phyloP scores from a whole-genome alignment of 2,797 vertebrate species.

The Borostomias antarcticus region DNA sequence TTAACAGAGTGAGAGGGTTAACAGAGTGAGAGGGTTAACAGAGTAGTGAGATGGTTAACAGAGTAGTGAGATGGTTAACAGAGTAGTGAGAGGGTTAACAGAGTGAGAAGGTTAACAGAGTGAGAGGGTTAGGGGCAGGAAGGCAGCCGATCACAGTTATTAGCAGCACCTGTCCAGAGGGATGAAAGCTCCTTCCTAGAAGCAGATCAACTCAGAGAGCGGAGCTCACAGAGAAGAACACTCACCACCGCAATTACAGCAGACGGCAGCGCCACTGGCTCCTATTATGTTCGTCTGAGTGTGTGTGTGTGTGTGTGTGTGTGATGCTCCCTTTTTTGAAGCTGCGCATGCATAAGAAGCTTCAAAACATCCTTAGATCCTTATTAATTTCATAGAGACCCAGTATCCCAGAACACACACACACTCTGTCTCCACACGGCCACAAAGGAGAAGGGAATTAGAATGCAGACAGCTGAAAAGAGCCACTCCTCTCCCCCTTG shows the following conservation, averaged over 20 bases:
- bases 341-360: constrained; percentile 25
- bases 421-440: too few relatives aligned
- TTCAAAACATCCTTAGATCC: constrained; percentile 9
- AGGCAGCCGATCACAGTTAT: constrained; percentile 44
- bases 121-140: constrained; percentile 22
- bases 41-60: too few relatives aligned
- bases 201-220: constrained; percentile 33
- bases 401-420: too few relatives aligned
- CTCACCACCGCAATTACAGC: constrained; percentile 39
- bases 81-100: too few relatives aligned
- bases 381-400: too few relatives aligned
- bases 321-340: neutral
- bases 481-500: too few relatives aligned
- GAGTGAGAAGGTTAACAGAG: neutral
- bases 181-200: constrained; percentile 53
- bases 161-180: constrained; percentile 55
- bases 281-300: constrained; percentile 2
- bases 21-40: too few relatives aligned
- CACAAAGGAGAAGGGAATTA: too few relatives aligned
- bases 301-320: neutral
- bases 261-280: constrained; percentile 40
- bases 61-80: too few relatives aligned
- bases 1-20: too few relatives aligned
- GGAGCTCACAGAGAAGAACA: constrained; percentile 4
- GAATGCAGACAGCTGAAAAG: too few relatives aligned